phyloP scores from a whole-genome alignment of 2,797 vertebrate genomes.

The Acanthiza pusilla region DNA sequence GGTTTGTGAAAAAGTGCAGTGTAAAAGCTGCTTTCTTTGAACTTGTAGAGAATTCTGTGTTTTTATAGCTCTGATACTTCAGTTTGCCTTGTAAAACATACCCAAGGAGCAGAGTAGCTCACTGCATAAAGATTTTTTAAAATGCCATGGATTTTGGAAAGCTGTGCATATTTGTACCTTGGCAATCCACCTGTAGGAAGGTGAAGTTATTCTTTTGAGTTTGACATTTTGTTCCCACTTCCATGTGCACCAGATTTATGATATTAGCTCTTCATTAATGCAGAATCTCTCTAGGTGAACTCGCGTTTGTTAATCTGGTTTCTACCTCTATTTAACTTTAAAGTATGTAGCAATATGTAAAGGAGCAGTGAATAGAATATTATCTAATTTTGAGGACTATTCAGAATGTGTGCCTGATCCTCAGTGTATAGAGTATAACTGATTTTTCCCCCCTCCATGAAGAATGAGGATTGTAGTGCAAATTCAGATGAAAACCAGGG shows the following conservation, averaged over 20 bases:
- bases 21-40: background rate
- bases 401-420: background rate
- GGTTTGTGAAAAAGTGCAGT: background rate
- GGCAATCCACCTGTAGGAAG: background rate
- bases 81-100: background rate
- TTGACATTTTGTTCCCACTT: slow-evolving; percentile 9
- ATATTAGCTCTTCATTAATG: slow-evolving; percentile 21
- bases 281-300: background rate
- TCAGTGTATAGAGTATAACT: background rate
- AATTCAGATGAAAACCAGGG: background rate
- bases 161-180: background rate
- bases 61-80: background rate
- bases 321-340: slow-evolving; percentile 13
- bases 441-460: background rate
- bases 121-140: background rate
- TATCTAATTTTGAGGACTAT: background rate
- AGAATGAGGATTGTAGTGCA: background rate
- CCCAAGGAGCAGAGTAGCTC: background rate
- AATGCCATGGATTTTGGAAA: background rate
- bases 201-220: background rate
- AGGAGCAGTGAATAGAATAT: slow-evolving; percentile 8
- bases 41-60: background rate
- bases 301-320: slow-evolving; percentile 26
- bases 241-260: background rate
- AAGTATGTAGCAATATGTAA: slow-evolving; percentile 47